Base-by-base conservation (phyloP, 2,113 vertebrate species). In the Lepisosteus oculatus region DNA sequence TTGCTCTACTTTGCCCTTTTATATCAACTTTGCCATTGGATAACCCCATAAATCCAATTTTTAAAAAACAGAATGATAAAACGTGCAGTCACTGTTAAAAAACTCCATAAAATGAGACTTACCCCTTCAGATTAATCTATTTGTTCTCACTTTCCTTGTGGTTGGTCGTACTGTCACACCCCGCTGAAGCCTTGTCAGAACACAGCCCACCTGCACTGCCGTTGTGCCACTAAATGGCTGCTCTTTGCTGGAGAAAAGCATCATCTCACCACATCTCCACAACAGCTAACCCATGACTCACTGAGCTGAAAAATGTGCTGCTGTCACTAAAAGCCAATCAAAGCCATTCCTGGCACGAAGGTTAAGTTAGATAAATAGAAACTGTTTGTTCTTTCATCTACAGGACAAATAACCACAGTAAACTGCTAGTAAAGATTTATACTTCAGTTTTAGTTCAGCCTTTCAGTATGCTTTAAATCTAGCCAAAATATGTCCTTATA, bases 191-290 rank as follows among this genome's bases (percentile, higher is more conserved):
- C 47, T 9, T 51, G 47, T 51, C 5, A n/a, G 42, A 70, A 55
- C 17, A 61, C 44, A 80, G 73, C 76, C 66, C 56, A 78, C 79
- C 69, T 74, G 76, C 79, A 66, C 47, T 55, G 67, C 66, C 17
- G 43, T n/a, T 8, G 65, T 72, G 72, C 43, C 64, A 45, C 3
- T 17, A 41, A 17, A 29, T 3, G 8, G 43, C 29, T 45, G 51
- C 54, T 8, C 11, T 17, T 7, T n/a, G 61, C 15, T 75, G 62
- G 15, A 66, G 73, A 71, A 68, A 65, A 73, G 55, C 57, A 43
- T 55, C 56, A 55, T 11, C 71, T 74, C 72, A 74, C 83, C n/a
- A 85, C 78, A 86, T 84, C 84, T 84, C 72, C 55, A 12, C 47
- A 11, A 43, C 4, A n/a, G 12, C 59, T 13, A n/a, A 17, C 12